These are phyloP conservation scores for Anolis apletophallus DNA, from an alignment of 2,797 vertebrate species.

Conservation along the genomic window DNA sequence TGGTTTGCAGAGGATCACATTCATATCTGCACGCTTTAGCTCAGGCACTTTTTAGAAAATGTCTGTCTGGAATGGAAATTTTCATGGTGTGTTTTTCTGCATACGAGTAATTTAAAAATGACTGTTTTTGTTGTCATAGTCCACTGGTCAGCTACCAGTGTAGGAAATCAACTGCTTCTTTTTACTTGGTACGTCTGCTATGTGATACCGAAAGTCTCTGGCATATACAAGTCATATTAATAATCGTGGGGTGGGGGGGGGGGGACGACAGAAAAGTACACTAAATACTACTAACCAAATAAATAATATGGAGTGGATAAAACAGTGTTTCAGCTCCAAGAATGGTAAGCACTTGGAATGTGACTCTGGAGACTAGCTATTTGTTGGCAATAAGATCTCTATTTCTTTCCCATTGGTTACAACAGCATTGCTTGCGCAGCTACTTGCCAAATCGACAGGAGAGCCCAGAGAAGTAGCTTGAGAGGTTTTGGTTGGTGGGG, in stretches of 20 bases:
- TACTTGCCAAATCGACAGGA: slow-evolving; percentile 84
- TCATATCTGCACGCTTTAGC: slow-evolving; percentile 74
- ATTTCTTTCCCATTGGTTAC: slow-evolving; percentile 89
- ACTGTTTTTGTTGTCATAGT: slow-evolving; percentile 65
- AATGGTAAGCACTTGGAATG: slow-evolving; percentile 69
- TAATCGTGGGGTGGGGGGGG: slow-evolving; percentile 63
- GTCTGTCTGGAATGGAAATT: slow-evolving; percentile 79
- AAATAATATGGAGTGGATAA: slow-evolving; percentile 81
- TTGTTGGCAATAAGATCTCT: slow-evolving; percentile 89
- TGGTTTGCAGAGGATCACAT: slow-evolving; percentile 70
- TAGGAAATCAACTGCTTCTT: slow-evolving; percentile 39
- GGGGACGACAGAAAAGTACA: slow-evolving; percentile 58
- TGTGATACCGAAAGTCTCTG: slow-evolving; percentile 66
- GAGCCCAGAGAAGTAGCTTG: slow-evolving; percentile 61
- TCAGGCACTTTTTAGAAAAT: slow-evolving; percentile 81
- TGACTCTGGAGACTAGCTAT: slow-evolving; percentile 83
- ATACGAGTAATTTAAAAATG: slow-evolving; percentile 72
- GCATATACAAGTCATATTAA: slow-evolving; percentile 68
- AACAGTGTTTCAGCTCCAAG: slow-evolving; percentile 64
- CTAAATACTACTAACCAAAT: slow-evolving; percentile 80
- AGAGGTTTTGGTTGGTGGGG: slow-evolving; percentile 75
- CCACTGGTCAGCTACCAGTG: slow-evolving; percentile 56
- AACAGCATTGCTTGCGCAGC: slow-evolving; percentile 81
- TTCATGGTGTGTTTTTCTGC: slow-evolving; percentile 71
- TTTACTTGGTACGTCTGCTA: slow-evolving; percentile 46